Base-by-base conservation (phyloP, 2,888 invertebrate species). In the Dyspetes luteomarginatus region DNA sequence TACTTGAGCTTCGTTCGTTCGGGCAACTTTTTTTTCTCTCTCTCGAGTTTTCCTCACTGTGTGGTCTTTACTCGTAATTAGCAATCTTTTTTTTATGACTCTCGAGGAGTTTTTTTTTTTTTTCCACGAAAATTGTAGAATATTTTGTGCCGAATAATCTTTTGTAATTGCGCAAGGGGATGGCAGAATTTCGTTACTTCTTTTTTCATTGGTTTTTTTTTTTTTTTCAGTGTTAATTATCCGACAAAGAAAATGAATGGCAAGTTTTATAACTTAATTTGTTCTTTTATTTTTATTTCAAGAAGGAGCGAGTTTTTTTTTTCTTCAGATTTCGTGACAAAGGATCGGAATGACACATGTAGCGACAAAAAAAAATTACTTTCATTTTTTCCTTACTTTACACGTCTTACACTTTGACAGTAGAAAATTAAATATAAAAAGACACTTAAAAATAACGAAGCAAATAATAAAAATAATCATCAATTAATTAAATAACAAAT, bases 11-110 rank as follows among this genome's bases (percentile, higher is more conserved):
- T 58, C 64, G 19, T 50, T 65, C 48, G 28, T 36, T 50, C 17
- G 36, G 24, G 7, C 5, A 50, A 67, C 30, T 58, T 62, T 74
- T 60, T 41, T 30, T 43, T 50, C 41, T 41, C 24, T 65, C 43
- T 30, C 5, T 41, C 50, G 58, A 58, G 52, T 43, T 68, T 17
- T n/a, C 41, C 26, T 48, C 36, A 50, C 15, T n/a, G 19, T 65
- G 30, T 43, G 22, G 67, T 62, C 56, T 74, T 58, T 50, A 45
- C 43, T 78, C 68, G 72, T 67, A 78, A 69, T 69, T 78, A 64
- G 62, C 55, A 3, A 69, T 78, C 36, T 60, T 72, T 73, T 45
- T 55, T 72, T 48, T 36, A 41, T 36, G 60, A n/a, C 58, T 56
- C 48, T 48, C 41, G 22, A 60, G 50, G 26, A 43, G 30, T 15